Evolutionary conservation across 2,797 vertebrate species (phyloP).

Genomic region (Aeoliscus strigatus): DNA sequence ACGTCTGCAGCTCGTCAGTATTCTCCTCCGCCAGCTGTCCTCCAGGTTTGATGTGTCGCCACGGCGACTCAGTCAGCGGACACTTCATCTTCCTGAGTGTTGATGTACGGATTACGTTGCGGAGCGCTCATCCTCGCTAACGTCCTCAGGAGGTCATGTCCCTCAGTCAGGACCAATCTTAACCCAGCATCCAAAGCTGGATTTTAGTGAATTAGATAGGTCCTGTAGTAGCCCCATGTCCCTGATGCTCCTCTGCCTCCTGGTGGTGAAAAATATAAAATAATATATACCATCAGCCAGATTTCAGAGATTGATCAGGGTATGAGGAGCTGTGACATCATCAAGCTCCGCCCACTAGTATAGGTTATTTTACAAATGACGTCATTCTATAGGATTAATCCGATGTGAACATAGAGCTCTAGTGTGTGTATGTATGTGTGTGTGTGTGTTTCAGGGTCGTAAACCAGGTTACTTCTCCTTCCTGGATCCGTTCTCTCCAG

Average conservation of each 20-base stretch:
- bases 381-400: no score
- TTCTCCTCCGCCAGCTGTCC: slow-evolving; percentile 37
- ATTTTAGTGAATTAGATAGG: no score
- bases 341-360: no score
- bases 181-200: no score
- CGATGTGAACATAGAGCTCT: no score
- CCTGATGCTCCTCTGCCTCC: no score
- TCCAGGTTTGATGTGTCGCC: slow-evolving; percentile 37
- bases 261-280: no score
- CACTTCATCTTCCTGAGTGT: slow-evolving; percentile 34
- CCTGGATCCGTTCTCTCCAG: slow-evolving; percentile 90
- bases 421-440: background rate
- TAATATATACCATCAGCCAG: no score
- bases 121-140: slow-evolving; percentile 18
- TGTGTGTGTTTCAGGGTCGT: slow-evolving; percentile 72
- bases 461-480: slow-evolving; percentile 94
- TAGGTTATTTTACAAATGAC: no score
- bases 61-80: slow-evolving; percentile 33
- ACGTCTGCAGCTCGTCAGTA: slow-evolving; percentile 32
- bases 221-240: no score
- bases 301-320: no score
- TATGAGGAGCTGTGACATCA: no score
- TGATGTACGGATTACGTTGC: slow-evolving; percentile 34
- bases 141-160: slow-evolving; percentile 4
- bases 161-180: background rate